phyloP scores from a whole-genome alignment of 2,888 invertebrate genomes.

The Cremastinae sp. region DNA sequence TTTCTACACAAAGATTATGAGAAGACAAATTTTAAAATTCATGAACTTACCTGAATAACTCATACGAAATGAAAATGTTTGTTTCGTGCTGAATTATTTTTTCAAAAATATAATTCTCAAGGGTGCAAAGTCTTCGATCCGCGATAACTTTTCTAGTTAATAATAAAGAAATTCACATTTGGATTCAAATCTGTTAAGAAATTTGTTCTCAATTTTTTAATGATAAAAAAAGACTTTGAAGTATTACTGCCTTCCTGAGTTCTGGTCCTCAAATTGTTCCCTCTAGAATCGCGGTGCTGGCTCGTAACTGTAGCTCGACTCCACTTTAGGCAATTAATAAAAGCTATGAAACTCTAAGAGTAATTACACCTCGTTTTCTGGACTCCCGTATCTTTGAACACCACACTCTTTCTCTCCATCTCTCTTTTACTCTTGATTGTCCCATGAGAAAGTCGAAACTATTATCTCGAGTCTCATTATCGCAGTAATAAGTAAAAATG shows the following conservation, averaged over 20 bases:
- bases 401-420: background rate
- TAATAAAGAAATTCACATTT: too few relatives aligned
- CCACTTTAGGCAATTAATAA: conserved; percentile 37
- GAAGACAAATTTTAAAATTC: too few relatives aligned
- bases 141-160: too few relatives aligned
- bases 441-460: conserved; percentile 8
- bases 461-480: background rate
- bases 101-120: too few relatives aligned
- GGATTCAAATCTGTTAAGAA: background rate
- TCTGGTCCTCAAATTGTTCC: conserved; percentile 15
- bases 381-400: conserved; percentile 21
- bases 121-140: too few relatives aligned
- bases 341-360: conserved; percentile 25
- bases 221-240: background rate
- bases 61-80: too few relatives aligned
- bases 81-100: too few relatives aligned
- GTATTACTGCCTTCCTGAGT: background rate
- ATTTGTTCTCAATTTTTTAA: background rate
- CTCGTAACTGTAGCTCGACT: conserved; percentile 26
- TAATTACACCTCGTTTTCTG: conserved; percentile 35
- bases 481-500: background rate
- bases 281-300: background rate
- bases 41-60: too few relatives aligned
- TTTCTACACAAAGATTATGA: too few relatives aligned
- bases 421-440: background rate